Evolutionary conservation across 2,797 vertebrate species (phyloP), one percentile per base, ranked within the genome.

Genomic region (Telmatherina bonti): DNA sequence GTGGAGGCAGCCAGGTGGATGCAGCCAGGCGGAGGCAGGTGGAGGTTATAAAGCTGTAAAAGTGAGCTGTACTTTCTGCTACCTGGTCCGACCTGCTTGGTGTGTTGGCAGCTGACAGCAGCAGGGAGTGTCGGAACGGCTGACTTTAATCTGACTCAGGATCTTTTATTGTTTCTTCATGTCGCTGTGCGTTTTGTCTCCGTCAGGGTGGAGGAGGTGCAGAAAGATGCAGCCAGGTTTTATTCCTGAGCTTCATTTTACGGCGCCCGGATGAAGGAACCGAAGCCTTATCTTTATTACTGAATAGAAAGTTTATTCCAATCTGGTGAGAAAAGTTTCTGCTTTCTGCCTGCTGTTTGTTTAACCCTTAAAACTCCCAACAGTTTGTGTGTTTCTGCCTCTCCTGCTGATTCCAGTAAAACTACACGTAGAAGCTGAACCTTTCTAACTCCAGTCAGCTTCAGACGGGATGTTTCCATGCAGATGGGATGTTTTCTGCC

Each of bases 71-170:
- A 52, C 74, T 59, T 18, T 78, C 59, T 86, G n/a, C n/a, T 68
- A 72, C 80, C 76, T 38, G 49, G 76, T 77, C 55, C 73, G 78
- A 87, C 85, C 78, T 83, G 68, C 71, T 60, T 7, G 31, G 30
- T 20, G 52, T 26, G 66, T 63, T 74, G 55, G 62, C 56, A 49
- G 15, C 30, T 35, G 49, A 18, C 36, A 56, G 41, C 20, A 18
- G 24, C 59, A 47, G 70, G 70, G 66, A 78, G 62, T 47, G 26
- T 59, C 26, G 5, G 53, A 20, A 27, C 62, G 27, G 33, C 33
- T 70, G 72, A 87, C 87, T 86, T 87, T 82, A 81, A 72, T 60
- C 78, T 65, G 62, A 31, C 71, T 26, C n/a, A 60, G 16, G 56
- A 67, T 63, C 16, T 15, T 45, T 18, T 5, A 9, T 36, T 36